These are phyloP conservation scores for Andrena cerasifolii DNA, from an alignment of 1,140 invertebrate genomes.

Conservation along the genomic window DNA sequence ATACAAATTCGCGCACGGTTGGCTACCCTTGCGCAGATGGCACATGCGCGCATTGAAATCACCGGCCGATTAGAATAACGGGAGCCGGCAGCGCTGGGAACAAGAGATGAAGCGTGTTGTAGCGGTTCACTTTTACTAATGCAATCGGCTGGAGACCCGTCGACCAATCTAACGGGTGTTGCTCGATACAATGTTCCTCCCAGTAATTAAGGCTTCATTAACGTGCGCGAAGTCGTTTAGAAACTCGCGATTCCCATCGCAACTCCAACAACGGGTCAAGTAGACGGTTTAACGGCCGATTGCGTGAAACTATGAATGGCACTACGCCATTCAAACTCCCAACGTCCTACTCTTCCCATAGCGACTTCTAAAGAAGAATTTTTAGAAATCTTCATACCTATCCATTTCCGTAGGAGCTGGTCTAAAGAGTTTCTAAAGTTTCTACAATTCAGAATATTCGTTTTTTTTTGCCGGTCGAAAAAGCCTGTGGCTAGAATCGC, in stretches of 20 bases:
- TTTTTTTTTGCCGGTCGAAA: too few species aligned
- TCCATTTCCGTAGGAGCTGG: too few species aligned
- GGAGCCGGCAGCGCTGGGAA: slow-evolving; percentile 71
- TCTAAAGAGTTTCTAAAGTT: too few species aligned
- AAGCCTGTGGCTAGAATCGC: too few species aligned
- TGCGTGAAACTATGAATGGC: too few species aligned
- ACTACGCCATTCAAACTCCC: too few species aligned
- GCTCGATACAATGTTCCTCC: background rate
- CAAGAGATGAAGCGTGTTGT: slow-evolving; percentile 59
- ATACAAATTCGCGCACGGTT: background rate
- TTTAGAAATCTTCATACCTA: too few species aligned
- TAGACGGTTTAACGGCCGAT: too few species aligned
- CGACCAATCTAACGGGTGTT: slow-evolving; percentile 43
- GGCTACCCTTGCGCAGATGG: background rate
- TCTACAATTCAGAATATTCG: too few species aligned
- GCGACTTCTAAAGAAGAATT: too few species aligned
- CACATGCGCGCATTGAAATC: slow-evolving; percentile 52
- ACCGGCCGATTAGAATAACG: slow-evolving; percentile 74
- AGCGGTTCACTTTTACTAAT: slow-evolving; percentile 70
- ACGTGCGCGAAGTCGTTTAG: background rate
- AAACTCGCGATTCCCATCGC: background rate
- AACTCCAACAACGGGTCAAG: background rate
- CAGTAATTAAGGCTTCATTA: slow-evolving; percentile 14
- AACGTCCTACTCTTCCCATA: too few species aligned
- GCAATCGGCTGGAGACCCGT: slow-evolving; percentile 39